Evolutionary conservation across 1,140 invertebrate genomes (phyloP), one percentile per base, ranked within the genome.

Genomic region (Telenomus remus): DNA sequence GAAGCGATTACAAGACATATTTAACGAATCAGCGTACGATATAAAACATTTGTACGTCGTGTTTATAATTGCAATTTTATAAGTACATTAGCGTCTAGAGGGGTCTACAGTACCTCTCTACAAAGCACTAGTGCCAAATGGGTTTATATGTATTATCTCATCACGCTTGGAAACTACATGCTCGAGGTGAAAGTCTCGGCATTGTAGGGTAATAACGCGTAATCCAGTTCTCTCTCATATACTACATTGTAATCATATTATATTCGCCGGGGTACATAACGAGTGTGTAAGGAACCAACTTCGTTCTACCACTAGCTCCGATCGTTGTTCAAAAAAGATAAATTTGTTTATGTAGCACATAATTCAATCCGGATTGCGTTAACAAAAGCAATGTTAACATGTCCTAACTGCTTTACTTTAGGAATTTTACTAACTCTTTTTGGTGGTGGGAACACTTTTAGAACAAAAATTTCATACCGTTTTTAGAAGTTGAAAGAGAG

Each of bases 61-160:
- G 66, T 76, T 71, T 68, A 66, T 76, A 76, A 76, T 71, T 68
- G 61, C 61, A 55, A 51, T 68, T 51, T 65, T 63, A 71, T 76
- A 76, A 66, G 68, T 66, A 66, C 50, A 76, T 76, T 76, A 76
- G 15, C 48, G 50, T 68, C 61, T 49, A 57, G 57, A 51, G 6
- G 57, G 3, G n/a, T 68, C 39, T 70, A 65, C 66, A 70, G 61
- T 56, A 19, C 46, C 66, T 65, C 72, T 73, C 59, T 65, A 61
- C 69, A 72, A 77, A 72, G 64, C 69, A 72, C 64, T 65, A 69
- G 54, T 69, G 60, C 69, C 69, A 73, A 78, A 78, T 74, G 70
- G 60, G 65, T 74, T 78, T 78, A 78, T 71, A 73, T 70, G 76
- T 74, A 78, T 78, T 78, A 78, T 74, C 76, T 78, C 76, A 78